These are phyloP conservation scores for Eucriotettix oculatus DNA, from an alignment of 2,888 invertebrate genomes.

Conservation along the genomic window DNA sequence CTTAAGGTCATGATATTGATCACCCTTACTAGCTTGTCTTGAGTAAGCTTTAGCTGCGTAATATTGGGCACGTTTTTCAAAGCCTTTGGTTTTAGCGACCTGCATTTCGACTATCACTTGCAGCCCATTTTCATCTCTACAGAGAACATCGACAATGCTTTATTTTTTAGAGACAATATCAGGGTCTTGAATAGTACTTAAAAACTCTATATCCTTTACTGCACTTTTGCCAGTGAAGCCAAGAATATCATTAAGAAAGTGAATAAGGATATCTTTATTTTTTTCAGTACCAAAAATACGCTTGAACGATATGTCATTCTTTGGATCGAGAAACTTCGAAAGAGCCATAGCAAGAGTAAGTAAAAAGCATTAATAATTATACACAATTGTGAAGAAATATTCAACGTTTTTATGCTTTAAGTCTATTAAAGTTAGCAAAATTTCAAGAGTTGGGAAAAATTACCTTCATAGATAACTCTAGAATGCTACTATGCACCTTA, in stretches of 20 bases:
- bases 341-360: background rate
- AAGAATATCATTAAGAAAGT: conserved; percentile 15
- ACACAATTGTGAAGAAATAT: background rate
- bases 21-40: conserved; percentile 17
- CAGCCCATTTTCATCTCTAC: conserved; percentile 14
- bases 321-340: conserved; percentile 1
- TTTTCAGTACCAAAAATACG: conserved; percentile 1
- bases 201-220: conserved; percentile 35
- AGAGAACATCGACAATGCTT: conserved; percentile 18
- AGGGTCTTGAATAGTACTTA: conserved; percentile 31
- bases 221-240: conserved; percentile 2
- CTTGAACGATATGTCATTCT: background rate
- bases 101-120: conserved; percentile 16
- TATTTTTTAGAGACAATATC: conserved; percentile 27
- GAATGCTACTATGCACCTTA: too few relatives aligned
- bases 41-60: conserved; percentile 18
- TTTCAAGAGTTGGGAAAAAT: too few relatives aligned
- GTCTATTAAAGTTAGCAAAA: too few relatives aligned
- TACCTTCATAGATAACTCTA: too few relatives aligned
- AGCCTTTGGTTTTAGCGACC: conserved; percentile 14
- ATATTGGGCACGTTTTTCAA: conserved; percentile 16
- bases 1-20: conserved; percentile 15
- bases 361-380: background rate
- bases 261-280: conserved; percentile 38
- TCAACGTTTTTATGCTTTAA: too few relatives aligned